Evolutionary conservation across 1,140 invertebrate species (phyloP), one percentile per base, ranked within the genome.

Genomic region (Acromyrmex echinatior): DNA sequence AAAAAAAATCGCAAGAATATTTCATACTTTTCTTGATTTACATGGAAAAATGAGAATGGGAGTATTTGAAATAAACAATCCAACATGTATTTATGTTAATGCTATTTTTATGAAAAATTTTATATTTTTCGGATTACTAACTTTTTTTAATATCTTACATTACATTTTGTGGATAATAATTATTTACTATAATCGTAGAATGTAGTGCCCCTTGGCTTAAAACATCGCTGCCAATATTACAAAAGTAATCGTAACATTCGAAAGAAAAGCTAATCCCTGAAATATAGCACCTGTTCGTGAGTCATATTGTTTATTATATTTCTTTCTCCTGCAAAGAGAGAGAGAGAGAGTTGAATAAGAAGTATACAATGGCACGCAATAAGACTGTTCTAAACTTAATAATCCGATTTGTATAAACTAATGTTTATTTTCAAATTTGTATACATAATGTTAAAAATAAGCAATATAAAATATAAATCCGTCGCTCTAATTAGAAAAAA

Each of bases 361-460:
- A 84, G 77, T 90, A 63, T 87, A 87, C 71, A 87, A 84, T 87
- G 84, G 91, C 86, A 90, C 88, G 84, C 77, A 88, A 90, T 89
- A 89, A 91, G 51, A 89, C 85, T 89, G 65, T 65, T 84, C 79
- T 78, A 87, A 90, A 91, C 81, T 91, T 89, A 86, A 60, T 73
- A 51, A 84, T 92, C 86, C 88, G 70, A 78, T 92, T 92, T 91
- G 89, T 92, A 93, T 92, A 94, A 94, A 94, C 93, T 94, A 93
- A 92, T 92, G 60, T 94, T 94, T 94, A 94, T 94, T 70, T 70
- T 94, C 87, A 91, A 92, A 92, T 93, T 94, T 93, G 92, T 91
- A 90, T 94, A 94, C 93, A 94, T 88, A 90, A 90, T 92, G 88
- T 92, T 92, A 91, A 93, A 94, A 94, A 92, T 93, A 94, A 94